These are phyloP conservation scores for Macquaria australasica DNA, from an alignment of 2,113 vertebrate species.

Conservation along the genomic window DNA sequence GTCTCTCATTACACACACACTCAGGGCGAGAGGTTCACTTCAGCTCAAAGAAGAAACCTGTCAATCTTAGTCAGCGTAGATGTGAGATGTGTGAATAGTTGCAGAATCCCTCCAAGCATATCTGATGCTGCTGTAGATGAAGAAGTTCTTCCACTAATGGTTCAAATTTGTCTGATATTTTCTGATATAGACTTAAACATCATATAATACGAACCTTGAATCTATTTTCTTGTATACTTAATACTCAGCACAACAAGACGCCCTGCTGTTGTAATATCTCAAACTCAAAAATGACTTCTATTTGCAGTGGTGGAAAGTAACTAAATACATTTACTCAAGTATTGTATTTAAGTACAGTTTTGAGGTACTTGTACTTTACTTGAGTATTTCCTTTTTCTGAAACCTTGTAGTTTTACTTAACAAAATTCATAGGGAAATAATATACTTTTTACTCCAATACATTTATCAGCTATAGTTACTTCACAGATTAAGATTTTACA, in stretches of 20 bases:
- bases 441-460: not conserved
- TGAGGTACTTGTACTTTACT: not conserved
- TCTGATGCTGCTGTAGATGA: not conserved
- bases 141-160: constrained; percentile 6
- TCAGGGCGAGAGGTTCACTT: constrained; percentile 71
- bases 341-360: not conserved
- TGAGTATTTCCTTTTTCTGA: not conserved
- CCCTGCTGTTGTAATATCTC: not conserved
- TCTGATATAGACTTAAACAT: not conserved
- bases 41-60: constrained; percentile 72
- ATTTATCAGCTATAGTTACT: not conserved
- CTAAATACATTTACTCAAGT: not conserved
- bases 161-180: not conserved
- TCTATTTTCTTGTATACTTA: not conserved
- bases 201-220: no score
- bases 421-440: not conserved
- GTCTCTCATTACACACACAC: constrained; percentile 77
- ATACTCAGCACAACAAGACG: not conserved
- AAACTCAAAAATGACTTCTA: not conserved
- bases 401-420: not conserved
- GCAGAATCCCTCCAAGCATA: constrained; percentile 27
- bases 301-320: not conserved
- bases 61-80: constrained; percentile 72
- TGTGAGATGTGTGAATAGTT: constrained; percentile 29
- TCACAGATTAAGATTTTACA: not conserved